A percentile compares a stretch with the other conserved stretches of the same genome.
Conservation (phyloP, 2,113 vertebrate genomes). For the Callorhinus ursinus region DNA sequence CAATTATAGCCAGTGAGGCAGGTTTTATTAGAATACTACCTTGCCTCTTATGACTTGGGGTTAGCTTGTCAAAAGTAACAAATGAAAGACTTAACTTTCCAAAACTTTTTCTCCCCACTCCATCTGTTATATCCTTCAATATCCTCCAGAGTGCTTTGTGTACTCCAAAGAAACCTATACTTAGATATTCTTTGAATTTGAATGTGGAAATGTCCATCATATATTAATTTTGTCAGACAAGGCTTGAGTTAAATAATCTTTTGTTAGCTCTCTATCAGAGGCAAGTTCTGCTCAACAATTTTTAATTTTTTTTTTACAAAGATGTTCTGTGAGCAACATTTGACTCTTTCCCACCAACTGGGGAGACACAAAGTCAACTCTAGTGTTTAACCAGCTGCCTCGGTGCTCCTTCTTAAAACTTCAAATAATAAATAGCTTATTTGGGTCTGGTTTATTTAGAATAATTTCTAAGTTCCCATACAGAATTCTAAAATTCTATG, state of each 20-base stretch:
- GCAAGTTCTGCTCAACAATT: background rate
- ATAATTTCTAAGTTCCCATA: background rate
- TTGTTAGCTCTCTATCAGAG: background rate
- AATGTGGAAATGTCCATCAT: background rate
- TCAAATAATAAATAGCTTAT: background rate
- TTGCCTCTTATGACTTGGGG: constrained; percentile 22
- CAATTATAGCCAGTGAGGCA: background rate
- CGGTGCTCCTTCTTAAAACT: background rate
- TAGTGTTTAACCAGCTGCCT: background rate
- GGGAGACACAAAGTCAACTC: background rate
- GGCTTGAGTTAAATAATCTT: constrained; percentile 1
- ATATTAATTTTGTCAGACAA: constrained; percentile 16
- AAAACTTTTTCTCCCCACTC: background rate
- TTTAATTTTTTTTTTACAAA: background rate
- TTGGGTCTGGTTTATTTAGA: background rate
- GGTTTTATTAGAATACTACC: constrained; percentile 13
- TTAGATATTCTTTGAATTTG: constrained; percentile 12
- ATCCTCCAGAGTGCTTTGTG: background rate
- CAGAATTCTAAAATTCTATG: background rate
- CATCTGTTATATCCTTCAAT: background rate
- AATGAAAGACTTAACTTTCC: constrained; percentile 22
- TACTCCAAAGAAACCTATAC: background rate
- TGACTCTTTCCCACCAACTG: background rate
- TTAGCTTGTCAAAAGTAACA: constrained; percentile 63
- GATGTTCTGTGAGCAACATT: background rate